Evolutionary conservation across 2,888 invertebrate species (phyloP), one percentile per base, ranked within the genome.

Genomic region (Dryocosmus kuriphilus): DNA sequence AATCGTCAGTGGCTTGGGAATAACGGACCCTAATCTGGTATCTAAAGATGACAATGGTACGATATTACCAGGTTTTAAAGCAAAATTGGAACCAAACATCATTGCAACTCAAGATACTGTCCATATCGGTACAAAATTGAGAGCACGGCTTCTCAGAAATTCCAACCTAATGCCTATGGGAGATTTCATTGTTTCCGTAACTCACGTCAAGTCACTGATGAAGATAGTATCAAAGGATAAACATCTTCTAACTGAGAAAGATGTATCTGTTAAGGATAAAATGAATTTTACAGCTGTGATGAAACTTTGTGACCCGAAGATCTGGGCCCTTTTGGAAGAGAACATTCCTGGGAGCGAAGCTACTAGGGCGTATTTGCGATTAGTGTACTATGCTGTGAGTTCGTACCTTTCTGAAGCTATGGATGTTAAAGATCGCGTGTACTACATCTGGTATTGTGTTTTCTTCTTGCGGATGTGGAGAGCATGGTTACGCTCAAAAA

Each of bases 101-200:
- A 75, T 75, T 74, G 51, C n/a, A 73, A 62, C 83, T 77, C 82
- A 87, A 82, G 85, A 86, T 76, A 83, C 81, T 24, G 80, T 85
- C 22, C 85, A 86, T 74, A 83, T 85, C 38, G 83, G 82, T 16
- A 81, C 84, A 9, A 86, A 86, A 80, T 35, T 86, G 22, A 82
- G 82, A 78, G 81, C 79, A 32, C 77, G 83, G 46, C 73, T 85
- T 22, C 77, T 81, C 35, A 86, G 83, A 61, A 75, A 76, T 24
- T 83, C 81, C 14, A 82, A 80, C 57, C 62, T 80, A 41, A 71
- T 83, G 67, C 78, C 75, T 62, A 38, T 80, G 73, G 84, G 84
- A 38, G 74, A 79, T 22, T 77, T 74, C 35, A 27, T 81, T 41
- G 77, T 80, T 16, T 77, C 81, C 27, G 60, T 74, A 38, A 51